These are phyloP conservation scores for Xyrauchen texanus DNA, from an alignment of 2,113 vertebrate species.

Conservation along the genomic window DNA sequence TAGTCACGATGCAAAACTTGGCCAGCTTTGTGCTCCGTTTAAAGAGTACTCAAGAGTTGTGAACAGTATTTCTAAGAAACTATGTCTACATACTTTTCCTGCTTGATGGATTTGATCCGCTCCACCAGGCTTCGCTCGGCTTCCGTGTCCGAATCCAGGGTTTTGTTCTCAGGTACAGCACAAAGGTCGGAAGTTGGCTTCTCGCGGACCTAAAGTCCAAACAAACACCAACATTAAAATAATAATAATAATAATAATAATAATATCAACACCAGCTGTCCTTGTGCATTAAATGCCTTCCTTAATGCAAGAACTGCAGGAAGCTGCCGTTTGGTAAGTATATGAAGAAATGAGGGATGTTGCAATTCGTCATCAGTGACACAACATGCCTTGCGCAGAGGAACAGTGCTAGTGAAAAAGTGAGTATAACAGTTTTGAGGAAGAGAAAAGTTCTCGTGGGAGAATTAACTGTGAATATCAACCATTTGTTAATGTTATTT, in stretches of 20 bases:
- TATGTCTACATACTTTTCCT: conserved; percentile 82
- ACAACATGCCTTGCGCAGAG: not conserved
- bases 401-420: not conserved
- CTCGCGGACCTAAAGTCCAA: conserved; percentile 68
- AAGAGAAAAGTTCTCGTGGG: not conserved
- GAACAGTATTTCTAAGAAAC: conserved; percentile 48
- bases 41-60: not conserved
- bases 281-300: not conserved
- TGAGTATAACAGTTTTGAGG: not conserved
- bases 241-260: not conserved
- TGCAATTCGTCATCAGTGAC: not conserved
- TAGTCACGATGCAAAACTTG: not conserved
- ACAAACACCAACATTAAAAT: not conserved
- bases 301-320: not conserved
- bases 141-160: conserved; percentile 74
- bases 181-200: conserved; percentile 69
- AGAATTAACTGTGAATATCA: not conserved
- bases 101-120: conserved; percentile 91
- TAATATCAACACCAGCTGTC: not conserved
- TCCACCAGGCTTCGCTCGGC: conserved; percentile 87
- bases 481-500: not conserved
- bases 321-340: not conserved
- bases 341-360: not conserved
- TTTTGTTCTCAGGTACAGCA: conserved; percentile 80
- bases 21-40: not conserved